Evolutionary conservation across 2,888 invertebrate species (phyloP).

Genomic region (Platypus cylindrus): DNA sequence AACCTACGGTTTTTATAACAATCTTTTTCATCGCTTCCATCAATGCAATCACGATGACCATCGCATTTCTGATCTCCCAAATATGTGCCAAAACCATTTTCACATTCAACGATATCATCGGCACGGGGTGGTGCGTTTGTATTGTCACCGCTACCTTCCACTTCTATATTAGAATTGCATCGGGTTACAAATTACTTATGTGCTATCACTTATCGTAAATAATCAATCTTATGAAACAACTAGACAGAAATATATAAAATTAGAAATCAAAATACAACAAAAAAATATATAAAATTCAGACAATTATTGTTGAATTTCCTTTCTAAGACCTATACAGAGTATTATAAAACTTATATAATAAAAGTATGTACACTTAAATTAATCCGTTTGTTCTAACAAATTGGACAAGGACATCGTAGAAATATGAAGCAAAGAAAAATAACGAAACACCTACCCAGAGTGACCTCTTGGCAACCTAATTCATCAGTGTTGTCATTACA

Average conservation of each 20-base stretch:
- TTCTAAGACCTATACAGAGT: too few relatives aligned
- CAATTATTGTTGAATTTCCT: too few relatives aligned
- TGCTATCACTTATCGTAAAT: not conserved
- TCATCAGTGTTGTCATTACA: constrained; percentile 51
- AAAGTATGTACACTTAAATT: too few relatives aligned
- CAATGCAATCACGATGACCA: constrained; percentile 47
- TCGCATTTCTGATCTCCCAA: constrained; percentile 50
- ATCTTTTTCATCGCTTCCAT: constrained; percentile 53
- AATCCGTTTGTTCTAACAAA: too few relatives aligned
- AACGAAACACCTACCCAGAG: too few relatives aligned
- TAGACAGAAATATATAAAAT: not conserved
- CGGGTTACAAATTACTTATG: not conserved
- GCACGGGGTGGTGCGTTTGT: constrained; percentile 30
- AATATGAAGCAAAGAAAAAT: too few relatives aligned
- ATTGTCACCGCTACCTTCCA: constrained; percentile 18
- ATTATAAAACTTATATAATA: too few relatives aligned
- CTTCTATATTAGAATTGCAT: constrained; percentile 8
- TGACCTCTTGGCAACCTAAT: constrained; percentile 34
- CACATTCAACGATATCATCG: constrained; percentile 40
- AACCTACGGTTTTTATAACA: constrained; percentile 33
- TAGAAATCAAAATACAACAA: not conserved
- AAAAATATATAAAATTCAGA: constrained; percentile 2
- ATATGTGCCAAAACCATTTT: constrained; percentile 41
- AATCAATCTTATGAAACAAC: not conserved
- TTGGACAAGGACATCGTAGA: too few relatives aligned